phyloP scores from a whole-genome alignment of 2,113 vertebrate genomes.

The Carlito syrichta region DNA sequence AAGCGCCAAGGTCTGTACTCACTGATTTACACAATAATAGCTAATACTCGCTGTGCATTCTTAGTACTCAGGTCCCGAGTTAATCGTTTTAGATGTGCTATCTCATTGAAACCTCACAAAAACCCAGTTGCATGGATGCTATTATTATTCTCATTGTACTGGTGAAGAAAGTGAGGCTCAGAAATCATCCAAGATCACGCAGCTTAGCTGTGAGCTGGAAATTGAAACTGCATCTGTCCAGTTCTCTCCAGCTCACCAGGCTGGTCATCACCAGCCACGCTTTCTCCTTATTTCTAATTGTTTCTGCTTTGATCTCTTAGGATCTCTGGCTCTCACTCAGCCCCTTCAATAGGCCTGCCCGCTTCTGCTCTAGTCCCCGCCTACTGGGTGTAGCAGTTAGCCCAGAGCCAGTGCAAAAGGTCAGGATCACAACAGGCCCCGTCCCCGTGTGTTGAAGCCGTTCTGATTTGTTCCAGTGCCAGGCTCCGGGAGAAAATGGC shows the following conservation, averaged over 20 bases:
- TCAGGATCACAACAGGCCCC: neutral
- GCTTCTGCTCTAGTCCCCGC: neutral
- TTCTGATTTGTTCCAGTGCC: conserved; percentile 32
- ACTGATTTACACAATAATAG: conserved; percentile 38
- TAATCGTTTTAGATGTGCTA: neutral
- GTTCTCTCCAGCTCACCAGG: neutral
- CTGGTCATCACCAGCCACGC: neutral
- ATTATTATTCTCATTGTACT: neutral
- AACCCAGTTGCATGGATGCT: neutral
- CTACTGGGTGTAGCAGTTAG: neutral
- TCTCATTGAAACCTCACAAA: neutral
- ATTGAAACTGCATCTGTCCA: neutral
- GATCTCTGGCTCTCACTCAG: accelerated
- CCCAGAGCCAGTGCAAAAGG: neutral
- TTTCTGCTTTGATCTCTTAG: neutral
- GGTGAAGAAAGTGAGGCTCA: neutral
- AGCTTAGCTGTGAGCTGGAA: neutral
- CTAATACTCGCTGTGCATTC: neutral
- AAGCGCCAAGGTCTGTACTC: neutral
- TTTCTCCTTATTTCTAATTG: neutral
- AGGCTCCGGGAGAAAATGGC: neutral
- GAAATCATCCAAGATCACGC: neutral
- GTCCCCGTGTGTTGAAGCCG: neutral
- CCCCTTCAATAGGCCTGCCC: neutral
- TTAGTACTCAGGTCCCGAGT: neutral